A percentile compares a stretch with the other conserved stretches of the same genome.
Conservation (phyloP, 1,140 invertebrate species). For the Drosophila bipectinata region DNA sequence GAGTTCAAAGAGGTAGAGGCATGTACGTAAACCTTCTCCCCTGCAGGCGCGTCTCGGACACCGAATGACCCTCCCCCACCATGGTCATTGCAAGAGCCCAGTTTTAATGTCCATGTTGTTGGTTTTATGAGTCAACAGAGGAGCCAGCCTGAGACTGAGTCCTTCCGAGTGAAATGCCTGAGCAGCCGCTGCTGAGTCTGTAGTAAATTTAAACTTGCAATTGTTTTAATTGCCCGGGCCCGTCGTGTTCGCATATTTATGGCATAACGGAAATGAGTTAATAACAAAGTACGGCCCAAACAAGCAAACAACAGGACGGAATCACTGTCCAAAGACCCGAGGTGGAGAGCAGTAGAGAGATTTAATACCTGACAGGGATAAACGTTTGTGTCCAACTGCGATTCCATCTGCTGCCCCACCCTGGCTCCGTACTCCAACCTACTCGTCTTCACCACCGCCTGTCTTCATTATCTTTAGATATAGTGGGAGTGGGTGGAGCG, state of each 20-base stretch:
- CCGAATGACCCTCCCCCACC: constrained; percentile 9
- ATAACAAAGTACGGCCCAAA: constrained; percentile 74
- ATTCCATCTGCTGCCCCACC: constrained; percentile 18
- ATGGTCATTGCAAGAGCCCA: constrained; percentile 11
- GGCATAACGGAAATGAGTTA: constrained; percentile 80
- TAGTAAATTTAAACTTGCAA: constrained; percentile 79
- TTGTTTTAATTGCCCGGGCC: constrained; percentile 75
- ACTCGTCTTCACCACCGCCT: background rate
- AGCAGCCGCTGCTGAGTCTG: constrained; percentile 61
- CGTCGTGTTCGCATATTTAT: constrained; percentile 79
- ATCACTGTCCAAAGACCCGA: constrained; percentile 26
- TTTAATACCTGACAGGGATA: constrained; percentile 81
- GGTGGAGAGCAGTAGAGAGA: constrained; percentile 43
- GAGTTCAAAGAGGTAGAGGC: background rate
- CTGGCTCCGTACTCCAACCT: too few species aligned
- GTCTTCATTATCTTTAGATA: constrained; percentile 12
- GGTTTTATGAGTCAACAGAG: constrained; percentile 72
- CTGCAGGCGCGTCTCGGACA: background rate
- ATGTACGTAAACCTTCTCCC: background rate
- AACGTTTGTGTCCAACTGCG: constrained; percentile 60
- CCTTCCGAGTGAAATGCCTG: constrained; percentile 16
- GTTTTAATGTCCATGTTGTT: constrained; percentile 68
- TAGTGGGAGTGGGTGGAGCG: constrained; percentile 3
- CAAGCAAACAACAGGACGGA: constrained; percentile 36
- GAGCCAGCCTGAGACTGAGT: background rate